Evolutionary conservation across 2,113 vertebrate genomes (phyloP), one percentile per base, ranked within the genome.

Genomic region (Nannospalax galili): DNA sequence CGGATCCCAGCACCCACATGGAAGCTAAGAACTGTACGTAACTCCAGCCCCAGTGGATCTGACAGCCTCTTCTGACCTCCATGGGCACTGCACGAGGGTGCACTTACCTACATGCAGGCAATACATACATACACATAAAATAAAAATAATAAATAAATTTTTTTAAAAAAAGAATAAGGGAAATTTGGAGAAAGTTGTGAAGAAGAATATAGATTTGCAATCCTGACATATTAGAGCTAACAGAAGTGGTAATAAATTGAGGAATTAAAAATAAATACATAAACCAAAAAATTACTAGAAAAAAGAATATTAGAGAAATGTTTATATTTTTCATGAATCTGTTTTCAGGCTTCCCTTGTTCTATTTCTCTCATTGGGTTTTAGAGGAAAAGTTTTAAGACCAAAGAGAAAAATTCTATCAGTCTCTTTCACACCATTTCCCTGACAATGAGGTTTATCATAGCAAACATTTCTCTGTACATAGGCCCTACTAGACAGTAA

Each of bases 301-400:
- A 56, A 75, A 70, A 9, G 40, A 91, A 73, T 72, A 78, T 80
- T 90, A 32, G 12, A 88, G 24, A 85, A 84, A 74, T 85, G 89
- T 70, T 89, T 97, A n/a, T 64, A 40, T 32, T 69, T 77, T 77
- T 75, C 2, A 40, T 52, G 22, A 62, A 40, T 70, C 12, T 80
- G 1, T 79, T 90, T 87, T 81, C 64, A 88, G 26, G n/a, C 7
- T 69, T 62, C n/a, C 30, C 19, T 78, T 52, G 19, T 81, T 78
- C 85, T 81, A 37, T 77, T 90, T 72, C 14, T 89, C 70, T 93
- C 90, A 69, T 45, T 95, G 40, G 11, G 8, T 79, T 80, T 12
- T 64, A 37, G 73, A 90, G 35, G 84, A 32, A 81, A 90, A 60
- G 22, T 91, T 94, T 95, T 88, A 78, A 96, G 81, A 32, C 12